These are phyloP conservation scores for Cephus nigrinus DNA, from an alignment of 2,888 invertebrate species.

Conservation along the genomic window DNA sequence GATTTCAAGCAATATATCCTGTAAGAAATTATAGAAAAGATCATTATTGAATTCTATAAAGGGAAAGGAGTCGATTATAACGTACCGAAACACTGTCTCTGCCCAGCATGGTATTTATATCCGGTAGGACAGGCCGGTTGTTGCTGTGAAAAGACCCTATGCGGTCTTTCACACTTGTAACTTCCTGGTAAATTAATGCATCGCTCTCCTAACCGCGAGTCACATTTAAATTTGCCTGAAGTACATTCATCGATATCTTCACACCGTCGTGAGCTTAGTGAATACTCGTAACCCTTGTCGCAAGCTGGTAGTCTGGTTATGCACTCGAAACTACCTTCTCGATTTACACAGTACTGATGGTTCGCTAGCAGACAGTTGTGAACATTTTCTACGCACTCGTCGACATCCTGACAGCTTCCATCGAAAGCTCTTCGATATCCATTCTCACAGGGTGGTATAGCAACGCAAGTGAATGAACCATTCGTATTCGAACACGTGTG, in stretches of 20 bases:
- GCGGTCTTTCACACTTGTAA: constrained; percentile 60
- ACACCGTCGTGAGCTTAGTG: constrained; percentile 43
- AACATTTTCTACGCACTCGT: constrained; percentile 74
- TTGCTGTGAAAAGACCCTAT: constrained; percentile 26
- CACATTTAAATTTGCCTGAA: constrained; percentile 60
- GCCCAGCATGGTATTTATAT: constrained; percentile 54
- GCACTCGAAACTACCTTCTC: constrained; percentile 67
- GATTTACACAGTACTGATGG: constrained; percentile 66
- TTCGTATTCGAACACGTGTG: constrained; percentile 51
- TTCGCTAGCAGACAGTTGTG: constrained; percentile 55
- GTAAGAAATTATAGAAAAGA: background rate
- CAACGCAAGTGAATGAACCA: constrained; percentile 51
- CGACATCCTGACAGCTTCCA: constrained; percentile 73
- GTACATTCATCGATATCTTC: constrained; percentile 72
- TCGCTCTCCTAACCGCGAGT: constrained; percentile 58
- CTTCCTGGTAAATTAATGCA: constrained; percentile 71
- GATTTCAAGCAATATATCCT: background rate
- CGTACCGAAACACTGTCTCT: constrained; percentile 53
- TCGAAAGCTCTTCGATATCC: constrained; percentile 62
- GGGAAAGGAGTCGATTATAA: background rate
- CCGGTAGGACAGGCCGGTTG: constrained; percentile 58
- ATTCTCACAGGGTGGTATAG: constrained; percentile 38
- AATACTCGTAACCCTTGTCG: constrained; percentile 51
- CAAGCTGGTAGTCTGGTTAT: constrained; percentile 55
- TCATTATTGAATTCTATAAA: background rate